phyloP scores from a whole-genome alignment of 2,113 vertebrate genomes.

The Vanacampus margaritifer region DNA sequence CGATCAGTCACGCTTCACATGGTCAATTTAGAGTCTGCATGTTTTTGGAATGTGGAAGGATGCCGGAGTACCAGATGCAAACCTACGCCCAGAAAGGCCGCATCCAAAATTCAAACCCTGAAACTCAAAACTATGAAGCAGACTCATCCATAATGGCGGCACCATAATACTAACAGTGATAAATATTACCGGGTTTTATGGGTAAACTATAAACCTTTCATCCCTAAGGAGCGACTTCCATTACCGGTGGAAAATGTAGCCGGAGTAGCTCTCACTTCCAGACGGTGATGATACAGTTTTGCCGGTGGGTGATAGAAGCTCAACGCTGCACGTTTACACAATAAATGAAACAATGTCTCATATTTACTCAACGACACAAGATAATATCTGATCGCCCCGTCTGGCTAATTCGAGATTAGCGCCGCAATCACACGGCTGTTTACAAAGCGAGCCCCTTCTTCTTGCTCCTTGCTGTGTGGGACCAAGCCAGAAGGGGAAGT shows the following conservation, averaged over 20 bases:
- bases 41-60: too few species aligned
- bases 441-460: conserved; percentile 24
- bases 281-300: conserved; percentile 10
- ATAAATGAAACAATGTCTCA: conserved; percentile 42
- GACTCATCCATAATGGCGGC: neutral
- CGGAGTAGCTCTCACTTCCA: conserved; percentile 5
- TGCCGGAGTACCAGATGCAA: too few species aligned
- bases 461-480: conserved; percentile 17
- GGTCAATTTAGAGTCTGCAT: too few species aligned
- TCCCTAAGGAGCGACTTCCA: neutral
- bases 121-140: too few species aligned
- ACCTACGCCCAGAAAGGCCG: too few species aligned
- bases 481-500: conserved; percentile 52
- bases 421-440: conserved; percentile 33
- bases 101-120: too few species aligned
- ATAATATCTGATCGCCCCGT: conserved; percentile 42
- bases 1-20: too few species aligned
- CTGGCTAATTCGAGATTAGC: conserved; percentile 3
- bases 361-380: conserved; percentile 48
- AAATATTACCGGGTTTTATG: neutral
- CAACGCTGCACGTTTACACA: neutral
- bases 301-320: conserved; percentile 35
- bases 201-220: neutral
- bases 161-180: neutral
- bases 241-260: neutral